These are phyloP conservation scores for Gonioctena quinquepunctata DNA, from an alignment of 1,140 invertebrate genomes.

Conservation along the genomic window DNA sequence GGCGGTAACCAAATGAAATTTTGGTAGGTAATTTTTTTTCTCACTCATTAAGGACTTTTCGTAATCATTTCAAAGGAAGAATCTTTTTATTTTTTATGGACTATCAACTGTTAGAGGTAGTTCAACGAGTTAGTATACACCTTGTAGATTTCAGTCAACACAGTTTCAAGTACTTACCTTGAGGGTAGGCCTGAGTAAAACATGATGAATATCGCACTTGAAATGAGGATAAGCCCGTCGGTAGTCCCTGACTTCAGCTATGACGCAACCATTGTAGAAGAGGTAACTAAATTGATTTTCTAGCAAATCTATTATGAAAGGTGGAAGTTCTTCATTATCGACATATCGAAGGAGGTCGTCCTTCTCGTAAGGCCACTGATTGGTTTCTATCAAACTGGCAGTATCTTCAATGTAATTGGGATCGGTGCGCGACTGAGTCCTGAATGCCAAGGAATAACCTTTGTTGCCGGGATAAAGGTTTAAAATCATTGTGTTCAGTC, in stretches of 20 bases:
- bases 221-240: slow-evolving; percentile 72
- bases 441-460: slow-evolving; percentile 80
- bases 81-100: too few species aligned
- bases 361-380: slow-evolving; percentile 77
- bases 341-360: slow-evolving; percentile 77
- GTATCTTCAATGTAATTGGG: slow-evolving; percentile 61
- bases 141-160: too few species aligned
- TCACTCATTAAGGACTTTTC: too few species aligned
- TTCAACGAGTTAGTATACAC: too few species aligned
- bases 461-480: slow-evolving; percentile 91
- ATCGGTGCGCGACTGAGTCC: slow-evolving; percentile 28
- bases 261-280: slow-evolving; percentile 90
- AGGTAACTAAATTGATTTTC: slow-evolving; percentile 78
- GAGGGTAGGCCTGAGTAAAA: slow-evolving; percentile 84
- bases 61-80: too few species aligned
- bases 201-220: slow-evolving; percentile 80
- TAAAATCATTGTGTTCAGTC: slow-evolving; percentile 84
- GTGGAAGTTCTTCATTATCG: slow-evolving; percentile 85
- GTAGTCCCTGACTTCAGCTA: slow-evolving; percentile 88
- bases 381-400: slow-evolving; percentile 68
- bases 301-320: slow-evolving; percentile 81
- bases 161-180: slow-evolving; percentile 72
- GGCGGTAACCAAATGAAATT: too few species aligned
- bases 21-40: too few species aligned
- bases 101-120: too few species aligned